Evolutionary conservation across 2,113 vertebrate species (phyloP).

Genomic region (Prinia subflava): DNA sequence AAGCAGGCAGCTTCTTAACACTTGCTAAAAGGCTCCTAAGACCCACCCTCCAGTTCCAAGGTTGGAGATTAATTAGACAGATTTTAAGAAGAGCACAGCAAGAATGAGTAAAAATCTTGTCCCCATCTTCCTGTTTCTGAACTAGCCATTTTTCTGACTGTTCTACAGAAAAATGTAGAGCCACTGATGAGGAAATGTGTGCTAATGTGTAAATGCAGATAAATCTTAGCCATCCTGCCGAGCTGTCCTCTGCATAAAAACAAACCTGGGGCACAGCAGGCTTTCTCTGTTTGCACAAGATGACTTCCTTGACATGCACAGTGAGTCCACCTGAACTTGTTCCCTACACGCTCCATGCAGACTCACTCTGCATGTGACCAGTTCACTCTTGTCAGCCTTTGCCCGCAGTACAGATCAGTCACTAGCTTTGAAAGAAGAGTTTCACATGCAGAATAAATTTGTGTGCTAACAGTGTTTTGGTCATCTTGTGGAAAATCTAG

Average conservation of each 20-base stretch:
- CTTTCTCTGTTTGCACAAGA: neutral
- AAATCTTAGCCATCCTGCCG: neutral
- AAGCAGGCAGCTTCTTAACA: neutral
- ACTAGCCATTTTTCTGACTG: neutral
- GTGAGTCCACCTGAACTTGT: neutral
- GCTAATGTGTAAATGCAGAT: neutral
- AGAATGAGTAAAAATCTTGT: neutral
- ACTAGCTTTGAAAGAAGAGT: neutral
- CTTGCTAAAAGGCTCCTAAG: neutral
- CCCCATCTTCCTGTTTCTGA: neutral
- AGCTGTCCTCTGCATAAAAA: neutral
- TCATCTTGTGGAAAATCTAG: neutral
- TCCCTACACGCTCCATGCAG: neutral
- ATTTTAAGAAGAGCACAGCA: neutral
- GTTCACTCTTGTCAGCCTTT: neutral
- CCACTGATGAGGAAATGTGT: neutral
- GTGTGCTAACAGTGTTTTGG: neutral
- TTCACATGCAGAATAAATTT: neutral
- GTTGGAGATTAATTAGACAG: neutral
- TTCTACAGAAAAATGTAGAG: neutral
- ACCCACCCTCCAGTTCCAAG: neutral
- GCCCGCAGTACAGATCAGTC: neutral
- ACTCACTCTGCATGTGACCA: neutral
- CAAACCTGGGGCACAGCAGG: rapidly evolving
- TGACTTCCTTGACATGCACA: neutral